Conservation (phyloP, 2,797 vertebrate species). For the Neostethus bicornis region DNA sequence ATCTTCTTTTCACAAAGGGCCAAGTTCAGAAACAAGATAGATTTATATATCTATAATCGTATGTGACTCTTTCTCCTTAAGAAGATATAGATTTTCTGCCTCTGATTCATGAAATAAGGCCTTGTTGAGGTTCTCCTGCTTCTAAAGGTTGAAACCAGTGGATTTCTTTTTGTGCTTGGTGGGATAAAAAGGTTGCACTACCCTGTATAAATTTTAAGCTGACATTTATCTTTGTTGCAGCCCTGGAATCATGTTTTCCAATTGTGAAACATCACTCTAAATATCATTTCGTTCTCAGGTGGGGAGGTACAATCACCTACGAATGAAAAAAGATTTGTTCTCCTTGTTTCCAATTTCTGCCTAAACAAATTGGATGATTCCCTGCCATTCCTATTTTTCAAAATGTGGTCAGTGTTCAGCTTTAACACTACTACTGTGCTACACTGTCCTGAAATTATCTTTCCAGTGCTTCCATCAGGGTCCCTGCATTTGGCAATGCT, state of each 20-base stretch:
- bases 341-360: conserved; percentile 28
- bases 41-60: conserved; percentile 85
- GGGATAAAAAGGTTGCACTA: conserved; percentile 60
- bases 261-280: conserved; percentile 30
- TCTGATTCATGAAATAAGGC: conserved; percentile 64
- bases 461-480: conserved; percentile 60
- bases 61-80: conserved; percentile 77
- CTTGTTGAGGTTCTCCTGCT: conserved; percentile 41
- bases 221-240: conserved; percentile 55
- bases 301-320: conserved; percentile 4
- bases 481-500: conserved; percentile 62
- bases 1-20: conserved; percentile 76
- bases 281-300: conserved; percentile 31
- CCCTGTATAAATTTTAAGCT: conserved; percentile 58
- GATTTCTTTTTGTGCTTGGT: conserved; percentile 60
- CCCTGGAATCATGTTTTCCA: conserved; percentile 35
- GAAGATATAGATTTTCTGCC: conserved; percentile 83
- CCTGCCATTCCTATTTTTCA: conserved; percentile 10
- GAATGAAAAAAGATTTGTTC: conserved; percentile 16
- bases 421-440: conserved; percentile 47
- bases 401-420: conserved; percentile 43
- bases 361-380: conserved; percentile 29
- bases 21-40: conserved; percentile 79
- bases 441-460: conserved; percentile 67
- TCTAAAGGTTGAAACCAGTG: conserved; percentile 64